These are phyloP conservation scores for Cremastinae sp. DNA, from an alignment of 2,888 invertebrate species.

Conservation along the genomic window DNA sequence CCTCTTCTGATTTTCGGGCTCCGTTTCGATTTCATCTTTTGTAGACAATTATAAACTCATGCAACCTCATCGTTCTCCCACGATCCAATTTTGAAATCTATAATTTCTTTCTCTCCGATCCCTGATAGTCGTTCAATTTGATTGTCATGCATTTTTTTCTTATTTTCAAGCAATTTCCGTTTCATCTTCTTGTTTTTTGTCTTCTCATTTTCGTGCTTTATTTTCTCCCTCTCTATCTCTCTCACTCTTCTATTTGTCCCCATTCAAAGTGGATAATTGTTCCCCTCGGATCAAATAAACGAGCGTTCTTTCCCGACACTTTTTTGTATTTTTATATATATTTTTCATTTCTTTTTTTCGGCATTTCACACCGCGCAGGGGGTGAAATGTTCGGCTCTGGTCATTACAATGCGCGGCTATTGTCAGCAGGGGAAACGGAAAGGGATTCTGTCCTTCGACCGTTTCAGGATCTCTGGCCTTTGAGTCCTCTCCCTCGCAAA, in stretches of 20 bases:
- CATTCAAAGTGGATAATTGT: conserved; percentile 61
- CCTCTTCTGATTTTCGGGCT: conserved; percentile 47
- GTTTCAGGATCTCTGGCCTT: conserved; percentile 61
- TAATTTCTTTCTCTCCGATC: too few species aligned
- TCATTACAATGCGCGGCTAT: conserved; percentile 79
- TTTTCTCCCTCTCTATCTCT: conserved; percentile 26
- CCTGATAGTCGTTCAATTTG: too few species aligned
- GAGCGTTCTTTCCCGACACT: conserved; percentile 40
- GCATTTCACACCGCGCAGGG: too few species aligned
- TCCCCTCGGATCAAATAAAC: conserved; percentile 54
- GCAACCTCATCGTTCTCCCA: too few species aligned
- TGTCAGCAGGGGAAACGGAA: conserved; percentile 65
- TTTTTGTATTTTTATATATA: too few species aligned
- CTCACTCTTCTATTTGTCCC: conserved; percentile 53
- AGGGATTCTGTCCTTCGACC: conserved; percentile 35
- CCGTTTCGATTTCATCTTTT: conserved; percentile 42
- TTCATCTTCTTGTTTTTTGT: conserved; percentile 35
- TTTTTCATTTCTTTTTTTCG: too few species aligned
- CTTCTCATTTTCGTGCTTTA: conserved; percentile 26
- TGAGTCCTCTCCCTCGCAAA: conserved; percentile 61
- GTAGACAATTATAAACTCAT: conserved; percentile 36
- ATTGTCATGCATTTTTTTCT: too few species aligned
- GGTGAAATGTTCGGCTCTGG: conserved; percentile 58
- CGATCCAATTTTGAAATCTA: too few species aligned
- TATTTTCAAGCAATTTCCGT: too few species aligned